Percentiles rank a stretch among this genome's conserved stretches.
Conservation (phyloP, 2,797 vertebrate genomes). For the Coreius guichenoti region DNA sequence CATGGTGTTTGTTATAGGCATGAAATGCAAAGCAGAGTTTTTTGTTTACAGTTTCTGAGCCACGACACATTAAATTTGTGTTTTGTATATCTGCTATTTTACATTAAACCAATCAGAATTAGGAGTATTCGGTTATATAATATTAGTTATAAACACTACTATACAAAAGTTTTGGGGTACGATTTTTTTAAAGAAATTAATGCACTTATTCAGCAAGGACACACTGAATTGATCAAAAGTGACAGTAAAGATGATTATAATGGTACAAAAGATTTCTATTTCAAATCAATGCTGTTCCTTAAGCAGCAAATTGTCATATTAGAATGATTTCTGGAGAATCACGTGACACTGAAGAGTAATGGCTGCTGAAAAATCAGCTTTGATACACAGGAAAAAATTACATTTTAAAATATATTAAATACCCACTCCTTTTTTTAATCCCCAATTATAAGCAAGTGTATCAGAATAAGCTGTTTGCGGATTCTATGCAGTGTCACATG, state of each 20-base stretch:
- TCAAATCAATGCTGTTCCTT: neutral
- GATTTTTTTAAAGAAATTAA: neutral
- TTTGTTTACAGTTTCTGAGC: neutral
- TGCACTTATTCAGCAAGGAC: neutral
- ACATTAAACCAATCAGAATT: neutral
- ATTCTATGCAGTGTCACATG: too few relatives aligned
- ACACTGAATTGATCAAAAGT: neutral
- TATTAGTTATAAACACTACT: neutral
- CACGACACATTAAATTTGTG: neutral
- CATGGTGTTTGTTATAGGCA: neutral
- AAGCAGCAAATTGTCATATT: too few relatives aligned
- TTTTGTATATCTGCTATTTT: constrained; percentile 3
- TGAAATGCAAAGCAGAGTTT: neutral
- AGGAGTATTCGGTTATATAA: neutral
- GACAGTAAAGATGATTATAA: neutral
- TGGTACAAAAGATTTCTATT: neutral
- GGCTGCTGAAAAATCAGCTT: neutral
- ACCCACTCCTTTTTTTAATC: too few relatives aligned
- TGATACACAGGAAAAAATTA: neutral
- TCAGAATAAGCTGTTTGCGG: too few relatives aligned
- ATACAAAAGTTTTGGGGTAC: neutral
- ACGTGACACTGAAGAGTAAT: neutral
- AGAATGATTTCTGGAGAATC: neutral
- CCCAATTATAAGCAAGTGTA: too few relatives aligned
- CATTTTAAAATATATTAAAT: neutral